Base-by-base conservation (phyloP, 2,797 vertebrate species). In the Prunella strophiata region DNA sequence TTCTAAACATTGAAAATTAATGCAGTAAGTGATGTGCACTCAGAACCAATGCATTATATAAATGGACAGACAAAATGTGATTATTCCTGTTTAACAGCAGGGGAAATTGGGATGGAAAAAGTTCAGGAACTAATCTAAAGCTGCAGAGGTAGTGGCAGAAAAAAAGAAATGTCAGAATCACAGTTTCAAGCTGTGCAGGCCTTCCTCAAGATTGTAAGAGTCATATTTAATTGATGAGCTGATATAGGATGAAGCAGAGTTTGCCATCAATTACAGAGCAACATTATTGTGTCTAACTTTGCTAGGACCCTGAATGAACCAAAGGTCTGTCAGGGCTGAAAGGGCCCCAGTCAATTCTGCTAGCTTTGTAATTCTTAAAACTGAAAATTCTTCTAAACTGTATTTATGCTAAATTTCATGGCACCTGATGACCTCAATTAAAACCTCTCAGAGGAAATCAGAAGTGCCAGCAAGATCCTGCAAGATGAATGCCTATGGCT, bases 351-450 rank as follows among this genome's bases (percentile, higher is more conserved):
- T 68, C 30, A 90, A 85, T 93, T 93, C 87, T 91, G 75, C 58
- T 88, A 91, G 70, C 18, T 86, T 29, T 65, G 67, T 67, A 80
- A 80, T 87, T 96, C n/a, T 70, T 88, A 91, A 91, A 91, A 57
- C 34, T 66, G 91, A 88, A 20, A 32, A 47, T 92, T 50, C 34
- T 89, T 34, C 17, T 87, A 22, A 51, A 57, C 81, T 79, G 58
- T 87, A 71, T 92, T 94, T 93, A 94, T 91, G 78, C 66, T 94
- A 62, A 95, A 94, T 87, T 94, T 93, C 85, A 88, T 48, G 58
- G 71, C 83, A 73, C 66, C 29, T 80, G 91, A 81, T 72, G 94
- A 87, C 78, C 79, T 96, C 95, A 96, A 96, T 96, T 97, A 96
- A 96, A 97, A 93, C 78, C 92, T 93, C 57, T 70, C 58, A 77